These are phyloP conservation scores for Canis aureus DNA, from an alignment of 2,113 vertebrate species.

Conservation along the genomic window DNA sequence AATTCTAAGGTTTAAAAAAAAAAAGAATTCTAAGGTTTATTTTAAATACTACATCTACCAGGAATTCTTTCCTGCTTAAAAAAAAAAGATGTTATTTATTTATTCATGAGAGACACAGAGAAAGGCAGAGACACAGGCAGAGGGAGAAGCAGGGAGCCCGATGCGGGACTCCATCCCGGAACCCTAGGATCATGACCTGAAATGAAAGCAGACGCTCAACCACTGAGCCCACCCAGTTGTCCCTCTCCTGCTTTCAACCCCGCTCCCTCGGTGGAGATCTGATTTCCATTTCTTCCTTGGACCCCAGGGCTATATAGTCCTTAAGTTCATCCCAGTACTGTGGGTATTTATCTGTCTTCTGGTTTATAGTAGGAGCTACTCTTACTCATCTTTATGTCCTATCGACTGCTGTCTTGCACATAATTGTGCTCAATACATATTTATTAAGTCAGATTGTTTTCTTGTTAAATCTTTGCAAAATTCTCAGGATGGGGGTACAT, in stretches of 20 bases:
- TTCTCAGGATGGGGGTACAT: neutral
- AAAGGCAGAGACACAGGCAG: too few species aligned
- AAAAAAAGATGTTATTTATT: too few species aligned
- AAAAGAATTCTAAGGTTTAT: neutral
- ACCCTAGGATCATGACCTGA: too few species aligned
- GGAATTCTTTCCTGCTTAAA: slow-evolving; percentile 5
- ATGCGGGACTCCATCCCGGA: too few species aligned
- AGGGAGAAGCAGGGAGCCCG: too few species aligned
- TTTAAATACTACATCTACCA: neutral
- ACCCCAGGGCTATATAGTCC: neutral
- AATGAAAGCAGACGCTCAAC: too few species aligned
- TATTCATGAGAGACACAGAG: too few species aligned
- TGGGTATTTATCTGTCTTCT: neutral
- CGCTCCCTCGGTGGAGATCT: neutral
- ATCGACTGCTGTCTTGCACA: neutral
- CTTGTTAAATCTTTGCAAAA: neutral
- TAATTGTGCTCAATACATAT: neutral
- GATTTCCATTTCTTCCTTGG: neutral
- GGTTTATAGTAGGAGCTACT: neutral
- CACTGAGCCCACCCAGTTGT: too few species aligned
- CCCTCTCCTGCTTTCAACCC: neutral
- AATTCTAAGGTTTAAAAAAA: neutral
- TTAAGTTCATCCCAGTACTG: neutral
- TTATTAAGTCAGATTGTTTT: slow-evolving; percentile 3
- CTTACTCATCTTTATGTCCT: neutral